phyloP scores from a whole-genome alignment of 2,888 invertebrate species.

The Pantelozetes paolii region DNA sequence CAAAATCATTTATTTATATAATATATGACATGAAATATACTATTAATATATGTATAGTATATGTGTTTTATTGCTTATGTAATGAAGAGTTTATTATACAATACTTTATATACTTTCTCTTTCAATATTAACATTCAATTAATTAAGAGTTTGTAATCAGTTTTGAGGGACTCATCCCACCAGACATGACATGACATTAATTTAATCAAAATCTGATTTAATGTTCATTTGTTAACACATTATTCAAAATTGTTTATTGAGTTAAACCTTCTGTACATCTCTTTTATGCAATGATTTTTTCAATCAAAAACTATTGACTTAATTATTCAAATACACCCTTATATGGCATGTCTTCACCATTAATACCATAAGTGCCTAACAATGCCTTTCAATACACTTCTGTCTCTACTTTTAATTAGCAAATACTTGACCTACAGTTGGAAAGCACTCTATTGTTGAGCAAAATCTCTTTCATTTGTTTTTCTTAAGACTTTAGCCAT shows the following conservation, averaged over 20 bases:
- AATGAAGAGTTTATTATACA: constrained; percentile 17
- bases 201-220: background rate
- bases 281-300: background rate
- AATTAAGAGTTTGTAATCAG: constrained; percentile 14
- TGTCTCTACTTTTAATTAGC: background rate
- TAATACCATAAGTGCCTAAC: constrained; percentile 16
- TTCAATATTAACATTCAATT: background rate
- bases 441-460: background rate
- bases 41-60: background rate
- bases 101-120: too few species aligned
- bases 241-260: constrained; percentile 17
- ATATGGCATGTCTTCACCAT: background rate
- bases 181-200: constrained; percentile 14
- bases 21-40: background rate
- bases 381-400: background rate
- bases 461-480: background rate
- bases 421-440: background rate
- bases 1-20: background rate
- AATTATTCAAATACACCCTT: constrained; percentile 4
- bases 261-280: constrained; percentile 19
- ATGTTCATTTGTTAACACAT: background rate
- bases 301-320: constrained; percentile 9
- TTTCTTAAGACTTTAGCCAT: background rate
- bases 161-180: constrained; percentile 27
- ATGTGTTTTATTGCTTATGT: too few species aligned